Percentiles rank a stretch among this genome's conserved stretches.
These are phyloP conservation scores for Trachelus stipa DNA, from an alignment of 2,888 invertebrate species.

Conservation along the genomic window DNA sequence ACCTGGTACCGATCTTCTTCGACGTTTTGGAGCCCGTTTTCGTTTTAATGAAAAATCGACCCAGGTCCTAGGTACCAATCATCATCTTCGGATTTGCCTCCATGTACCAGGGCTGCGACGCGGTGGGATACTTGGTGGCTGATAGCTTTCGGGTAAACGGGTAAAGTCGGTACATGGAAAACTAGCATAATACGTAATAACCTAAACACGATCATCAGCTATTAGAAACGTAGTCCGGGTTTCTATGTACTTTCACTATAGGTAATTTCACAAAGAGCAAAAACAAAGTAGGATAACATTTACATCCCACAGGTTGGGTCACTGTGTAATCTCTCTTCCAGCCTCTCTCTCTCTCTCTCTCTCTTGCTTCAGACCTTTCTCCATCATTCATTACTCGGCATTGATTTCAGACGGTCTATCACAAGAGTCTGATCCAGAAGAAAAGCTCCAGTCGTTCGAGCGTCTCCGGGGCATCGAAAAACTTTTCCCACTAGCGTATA, in stretches of 20 bases:
- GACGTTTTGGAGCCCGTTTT: constrained; percentile 31
- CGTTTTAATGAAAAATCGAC: constrained; percentile 23
- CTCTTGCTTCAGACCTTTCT: not conserved
- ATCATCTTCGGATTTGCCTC: not conserved
- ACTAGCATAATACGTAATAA: not conserved
- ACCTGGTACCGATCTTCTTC: constrained; percentile 28
- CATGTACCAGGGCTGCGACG: not conserved
- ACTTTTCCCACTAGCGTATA: not conserved
- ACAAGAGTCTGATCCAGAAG: not conserved
- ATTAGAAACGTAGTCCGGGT: not conserved
- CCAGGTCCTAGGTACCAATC: not conserved
- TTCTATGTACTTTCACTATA: not conserved
- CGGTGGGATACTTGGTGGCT: not conserved
- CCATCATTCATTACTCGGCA: not conserved
- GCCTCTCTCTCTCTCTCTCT: not conserved
- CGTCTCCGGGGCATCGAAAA: not conserved
- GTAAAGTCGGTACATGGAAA: not conserved
- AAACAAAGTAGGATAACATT: not conserved
- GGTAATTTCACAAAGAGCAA: not conserved
- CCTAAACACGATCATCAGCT: not conserved
- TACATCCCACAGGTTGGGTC: not conserved
- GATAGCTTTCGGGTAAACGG: not conserved
- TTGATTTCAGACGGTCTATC: not conserved
- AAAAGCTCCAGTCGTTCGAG: not conserved
- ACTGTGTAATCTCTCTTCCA: not conserved